Evolutionary conservation across 2,113 vertebrate species (phyloP).

Genomic region (Platysternon megacephalum): DNA sequence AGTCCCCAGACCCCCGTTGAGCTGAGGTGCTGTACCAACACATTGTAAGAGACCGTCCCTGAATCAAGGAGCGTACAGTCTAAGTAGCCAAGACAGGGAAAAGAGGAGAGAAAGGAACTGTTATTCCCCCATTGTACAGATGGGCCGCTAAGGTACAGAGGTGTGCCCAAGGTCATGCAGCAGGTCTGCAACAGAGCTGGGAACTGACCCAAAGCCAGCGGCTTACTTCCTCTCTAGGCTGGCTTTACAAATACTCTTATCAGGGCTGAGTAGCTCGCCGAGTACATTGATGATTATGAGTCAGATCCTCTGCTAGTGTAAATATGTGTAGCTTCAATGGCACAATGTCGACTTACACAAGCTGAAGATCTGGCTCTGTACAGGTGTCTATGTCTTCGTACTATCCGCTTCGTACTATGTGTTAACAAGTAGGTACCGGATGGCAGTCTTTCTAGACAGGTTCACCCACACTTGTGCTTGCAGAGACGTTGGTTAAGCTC

Average conservation of each 20-base stretch:
- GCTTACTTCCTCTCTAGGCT: neutral
- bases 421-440: accelerated
- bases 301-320: neutral
- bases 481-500: neutral
- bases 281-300: neutral
- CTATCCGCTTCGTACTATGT: neutral
- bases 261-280: neutral
- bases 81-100: neutral
- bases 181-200: neutral
- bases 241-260: neutral
- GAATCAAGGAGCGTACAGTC: neutral
- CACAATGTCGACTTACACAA: neutral
- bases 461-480: accelerated
- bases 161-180: neutral
- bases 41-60: neutral
- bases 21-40: accelerated
- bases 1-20: accelerated
- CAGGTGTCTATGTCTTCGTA: neutral
- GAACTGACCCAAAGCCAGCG: neutral
- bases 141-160: constrained; percentile 38
- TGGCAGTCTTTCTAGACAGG: neutral
- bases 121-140: constrained; percentile 8
- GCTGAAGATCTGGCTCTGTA: neutral
- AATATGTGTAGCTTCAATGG: accelerated
- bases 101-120: neutral